Conservation (phyloP, 1,140 invertebrate species). For the Callitettix versicolor region DNA sequence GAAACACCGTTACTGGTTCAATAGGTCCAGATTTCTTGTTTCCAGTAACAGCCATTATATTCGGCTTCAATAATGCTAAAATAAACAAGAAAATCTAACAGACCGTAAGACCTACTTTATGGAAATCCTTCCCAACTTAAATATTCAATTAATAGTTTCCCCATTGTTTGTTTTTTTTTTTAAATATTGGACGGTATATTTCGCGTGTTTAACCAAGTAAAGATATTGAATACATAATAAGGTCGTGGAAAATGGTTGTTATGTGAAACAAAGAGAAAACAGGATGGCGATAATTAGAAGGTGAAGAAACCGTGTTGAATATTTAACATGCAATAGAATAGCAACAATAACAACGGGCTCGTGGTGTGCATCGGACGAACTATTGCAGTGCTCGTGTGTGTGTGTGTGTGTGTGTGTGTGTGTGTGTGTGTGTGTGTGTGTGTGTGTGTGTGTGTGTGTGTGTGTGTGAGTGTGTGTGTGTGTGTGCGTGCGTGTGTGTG, state of each 20-base stretch:
- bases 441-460: too few species aligned
- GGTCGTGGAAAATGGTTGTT: slow-evolving; percentile 9
- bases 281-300: slow-evolving; percentile 13
- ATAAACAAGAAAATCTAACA: too few species aligned
- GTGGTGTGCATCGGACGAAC: slow-evolving; percentile 9
- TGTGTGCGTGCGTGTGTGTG: neutral
- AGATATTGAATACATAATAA: slow-evolving; percentile 11
- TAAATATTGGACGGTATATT: slow-evolving; percentile 6
- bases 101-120: too few species aligned
- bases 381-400: slow-evolving; percentile 1
- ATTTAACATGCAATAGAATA: slow-evolving; percentile 10
- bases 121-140: too few species aligned
- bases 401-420: neutral
- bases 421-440: neutral
- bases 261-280: slow-evolving; percentile 13
- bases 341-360: neutral
- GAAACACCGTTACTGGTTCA: too few species aligned
- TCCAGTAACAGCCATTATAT: too few species aligned
- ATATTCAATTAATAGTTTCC: too few species aligned
- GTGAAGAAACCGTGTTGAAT: slow-evolving; percentile 15
- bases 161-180: slow-evolving; percentile 7
- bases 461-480: slow-evolving; percentile 7
- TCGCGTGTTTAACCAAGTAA: neutral
- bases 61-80: too few species aligned
- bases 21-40: too few species aligned